Evolutionary conservation across 2,113 vertebrate species (phyloP).

Genomic region (Mus spicilegus): DNA sequence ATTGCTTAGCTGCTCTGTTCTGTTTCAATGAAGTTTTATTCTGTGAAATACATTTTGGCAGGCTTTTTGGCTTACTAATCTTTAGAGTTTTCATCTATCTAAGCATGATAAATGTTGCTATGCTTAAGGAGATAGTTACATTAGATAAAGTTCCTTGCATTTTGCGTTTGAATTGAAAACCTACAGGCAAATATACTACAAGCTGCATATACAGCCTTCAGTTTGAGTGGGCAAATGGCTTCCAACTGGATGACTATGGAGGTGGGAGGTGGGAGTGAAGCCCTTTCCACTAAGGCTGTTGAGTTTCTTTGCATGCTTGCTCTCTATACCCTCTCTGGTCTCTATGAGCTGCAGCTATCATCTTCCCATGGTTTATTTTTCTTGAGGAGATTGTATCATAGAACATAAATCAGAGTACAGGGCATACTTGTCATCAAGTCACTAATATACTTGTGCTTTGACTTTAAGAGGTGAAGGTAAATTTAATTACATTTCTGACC

Average conservation of each 20-base stretch:
- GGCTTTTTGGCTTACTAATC: slow-evolving; percentile 26
- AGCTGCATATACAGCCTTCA: neutral
- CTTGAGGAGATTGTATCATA: slow-evolving; percentile 12
- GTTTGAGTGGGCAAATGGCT: neutral
- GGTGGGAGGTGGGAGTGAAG: neutral
- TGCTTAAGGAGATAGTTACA: slow-evolving; percentile 17
- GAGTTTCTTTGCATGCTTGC: neutral
- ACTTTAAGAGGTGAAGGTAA: slow-evolving; percentile 37
- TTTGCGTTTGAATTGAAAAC: neutral
- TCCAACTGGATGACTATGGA: neutral
- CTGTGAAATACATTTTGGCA: slow-evolving; percentile 2
- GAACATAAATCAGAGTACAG: slow-evolving; percentile 32
- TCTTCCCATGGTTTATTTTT: slow-evolving; percentile 22
- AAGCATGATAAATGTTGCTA: slow-evolving; percentile 38
- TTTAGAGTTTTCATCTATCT: slow-evolving; percentile 41
- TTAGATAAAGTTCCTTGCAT: slow-evolving; percentile 18
- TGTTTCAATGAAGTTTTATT: slow-evolving; percentile 36
- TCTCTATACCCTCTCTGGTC: neutral
- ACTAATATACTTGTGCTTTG: slow-evolving; percentile 46
- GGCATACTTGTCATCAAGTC: neutral
- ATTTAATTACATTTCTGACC: slow-evolving; percentile 41
- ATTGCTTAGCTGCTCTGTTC: neutral
- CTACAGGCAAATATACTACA: neutral
- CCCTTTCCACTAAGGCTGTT: neutral
- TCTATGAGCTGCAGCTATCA: neutral